phyloP scores from a whole-genome alignment of 2,113 vertebrate genomes.

The Bucco capensis region DNA sequence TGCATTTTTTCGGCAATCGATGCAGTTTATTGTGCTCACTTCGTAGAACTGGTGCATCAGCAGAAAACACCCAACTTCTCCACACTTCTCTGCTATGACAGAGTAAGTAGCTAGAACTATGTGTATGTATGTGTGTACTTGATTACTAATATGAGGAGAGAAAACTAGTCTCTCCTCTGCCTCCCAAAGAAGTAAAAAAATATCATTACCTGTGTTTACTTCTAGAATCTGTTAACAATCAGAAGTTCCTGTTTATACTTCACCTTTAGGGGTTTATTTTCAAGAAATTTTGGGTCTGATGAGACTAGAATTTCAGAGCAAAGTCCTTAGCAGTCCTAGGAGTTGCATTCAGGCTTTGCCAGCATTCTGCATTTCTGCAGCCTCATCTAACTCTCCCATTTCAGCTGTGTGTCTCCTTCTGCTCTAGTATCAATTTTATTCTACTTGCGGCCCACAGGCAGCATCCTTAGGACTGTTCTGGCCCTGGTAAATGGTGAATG shows the following conservation, averaged over 20 bases:
- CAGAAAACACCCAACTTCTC: conserved; percentile 99
- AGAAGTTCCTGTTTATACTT: not conserved
- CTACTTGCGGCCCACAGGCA: not conserved
- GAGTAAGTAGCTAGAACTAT: conserved; percentile 77
- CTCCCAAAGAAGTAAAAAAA: not conserved
- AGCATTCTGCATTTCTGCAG: not conserved
- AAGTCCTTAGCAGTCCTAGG: not conserved
- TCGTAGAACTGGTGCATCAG: conserved; percentile 96
- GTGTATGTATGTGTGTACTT: not conserved
- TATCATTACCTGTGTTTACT: not conserved
- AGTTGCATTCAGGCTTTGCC: not conserved
- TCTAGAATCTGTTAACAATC: not conserved
- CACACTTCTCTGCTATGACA: conserved; percentile 95
- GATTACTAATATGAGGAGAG: not conserved
- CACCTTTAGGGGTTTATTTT: not conserved
- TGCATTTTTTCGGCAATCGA: conserved; percentile 99
- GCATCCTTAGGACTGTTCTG: not conserved
- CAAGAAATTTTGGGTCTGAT: not conserved
- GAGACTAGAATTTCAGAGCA: not conserved
- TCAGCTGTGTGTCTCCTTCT: not conserved
- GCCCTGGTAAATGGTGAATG: not conserved
- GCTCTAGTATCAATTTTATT: not conserved
- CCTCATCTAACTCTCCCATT: not conserved
- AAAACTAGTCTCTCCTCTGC: not conserved
- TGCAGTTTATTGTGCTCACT: conserved; percentile 96